Base-by-base conservation (phyloP, 2,888 invertebrate species). In the Atherix ibis region DNA sequence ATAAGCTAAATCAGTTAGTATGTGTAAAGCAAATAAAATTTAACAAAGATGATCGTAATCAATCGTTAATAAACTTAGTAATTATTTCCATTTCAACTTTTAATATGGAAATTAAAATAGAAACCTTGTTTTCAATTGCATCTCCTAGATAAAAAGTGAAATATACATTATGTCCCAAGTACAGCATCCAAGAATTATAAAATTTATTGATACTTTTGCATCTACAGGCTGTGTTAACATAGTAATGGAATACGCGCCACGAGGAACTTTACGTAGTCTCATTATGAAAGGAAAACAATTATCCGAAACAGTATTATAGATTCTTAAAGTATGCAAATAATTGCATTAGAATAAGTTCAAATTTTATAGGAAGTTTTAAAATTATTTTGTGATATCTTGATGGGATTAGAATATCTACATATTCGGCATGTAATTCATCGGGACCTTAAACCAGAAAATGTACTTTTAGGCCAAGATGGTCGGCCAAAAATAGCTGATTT, bases 381-480 rank as follows among this genome's bases (percentile, higher is more conserved):
- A 38, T 64, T 55, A 37, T 65, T 61, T 35, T 56, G 48, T 30
- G 66, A 65, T 32, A 56, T 56, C 44, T 46, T 55, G 27, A 56
- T 58, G 41, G 61, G 59, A 0, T 30, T 61, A 18, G 57, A 58
- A 35, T 59, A 57, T 37, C 42, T 61, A 31, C 60, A 61, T 37
- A 53, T 57, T 19, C 54, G 56, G 1, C 47, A 55, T 44, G 37
- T 44, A 5, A 36, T 43, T 5, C 44, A 43, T 34, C 31, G 43
- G 6, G 44, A 44, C 31, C 19, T 44, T 3, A 44, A 44, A 28
- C 41, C 41, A n/a, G 40, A 36, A 27, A 44, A 44, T 27, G 35
- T 44, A 26, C 34, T 44, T 15, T 31, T 44, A 17, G 32, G 32
- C 6, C 10, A 24, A 4, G 12, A 40, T 28, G 27, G 30, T 22